phyloP scores from a whole-genome alignment of 2,113 vertebrate genomes.

The Pyxicephalus adspersus region DNA sequence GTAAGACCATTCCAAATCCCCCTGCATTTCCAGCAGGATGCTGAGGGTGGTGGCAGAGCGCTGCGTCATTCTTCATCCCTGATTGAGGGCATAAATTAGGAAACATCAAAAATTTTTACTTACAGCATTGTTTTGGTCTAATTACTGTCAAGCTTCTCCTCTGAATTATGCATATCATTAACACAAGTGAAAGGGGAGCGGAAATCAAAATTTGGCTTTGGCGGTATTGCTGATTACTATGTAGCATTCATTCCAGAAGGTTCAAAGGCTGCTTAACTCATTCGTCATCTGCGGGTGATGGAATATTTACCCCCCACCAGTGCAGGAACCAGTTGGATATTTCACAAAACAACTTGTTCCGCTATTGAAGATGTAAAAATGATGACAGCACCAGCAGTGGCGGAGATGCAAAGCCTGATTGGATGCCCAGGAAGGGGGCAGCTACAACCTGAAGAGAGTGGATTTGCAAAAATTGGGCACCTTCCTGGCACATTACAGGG shows the following conservation, averaged over 20 bases:
- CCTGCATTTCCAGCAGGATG: not conserved
- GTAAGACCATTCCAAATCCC: not conserved
- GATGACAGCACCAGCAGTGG: too few species aligned
- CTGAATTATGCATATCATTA: conserved; percentile 39
- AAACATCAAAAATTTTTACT: conserved; percentile 23
- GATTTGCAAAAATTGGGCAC: too few species aligned
- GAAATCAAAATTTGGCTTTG: conserved; percentile 8
- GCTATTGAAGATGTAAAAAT: too few species aligned
- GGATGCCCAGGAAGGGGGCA: too few species aligned
- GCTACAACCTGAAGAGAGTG: too few species aligned
- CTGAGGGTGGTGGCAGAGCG: conserved; percentile 24
- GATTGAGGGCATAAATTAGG: not conserved
- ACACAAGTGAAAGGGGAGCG: not conserved
- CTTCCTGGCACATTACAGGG: too few species aligned
- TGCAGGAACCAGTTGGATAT: too few species aligned
- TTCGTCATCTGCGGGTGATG: not conserved
- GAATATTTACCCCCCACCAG: not conserved
- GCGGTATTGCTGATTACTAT: not conserved
- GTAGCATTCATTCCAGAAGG: not conserved
- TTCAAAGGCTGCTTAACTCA: not conserved
- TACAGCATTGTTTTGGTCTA: conserved; percentile 35
- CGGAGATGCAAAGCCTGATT: too few species aligned
- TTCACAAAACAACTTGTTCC: too few species aligned
- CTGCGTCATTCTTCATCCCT: not conserved
- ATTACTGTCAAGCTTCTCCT: not conserved